These are phyloP conservation scores for Eulacestoma nigropectus DNA, from an alignment of 2,113 vertebrate species.

Conservation along the genomic window DNA sequence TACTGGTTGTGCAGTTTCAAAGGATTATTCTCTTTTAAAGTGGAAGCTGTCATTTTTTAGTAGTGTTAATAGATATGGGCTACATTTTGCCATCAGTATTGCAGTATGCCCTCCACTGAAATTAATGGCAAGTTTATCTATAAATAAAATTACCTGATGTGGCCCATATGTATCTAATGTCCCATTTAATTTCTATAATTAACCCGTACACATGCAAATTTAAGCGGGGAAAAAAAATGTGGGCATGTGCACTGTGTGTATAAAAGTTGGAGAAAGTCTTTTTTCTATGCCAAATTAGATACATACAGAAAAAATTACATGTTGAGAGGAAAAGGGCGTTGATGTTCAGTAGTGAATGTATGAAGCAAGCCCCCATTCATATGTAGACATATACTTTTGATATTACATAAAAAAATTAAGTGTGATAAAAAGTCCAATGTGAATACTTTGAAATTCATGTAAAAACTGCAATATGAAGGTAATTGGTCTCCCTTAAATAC, in stretches of 20 bases:
- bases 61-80: constrained; percentile 20
- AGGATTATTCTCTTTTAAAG: constrained; percentile 37
- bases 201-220: constrained; percentile 46
- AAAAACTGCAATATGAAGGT: constrained; percentile 73
- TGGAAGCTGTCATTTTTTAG: background rate
- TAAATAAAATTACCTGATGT: background rate
- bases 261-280: background rate
- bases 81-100: background rate
- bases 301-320: constrained; percentile 41
- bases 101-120: background rate
- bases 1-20: constrained; percentile 44
- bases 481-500: constrained; percentile 70
- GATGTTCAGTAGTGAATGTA: constrained; percentile 23
- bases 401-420: constrained; percentile 55
- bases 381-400: constrained; percentile 52
- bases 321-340: constrained; percentile 63
- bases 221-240: constrained; percentile 31
- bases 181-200: constrained; percentile 8
- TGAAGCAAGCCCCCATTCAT: constrained; percentile 62
- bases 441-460: constrained; percentile 65
- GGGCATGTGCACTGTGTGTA: background rate
- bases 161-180: background rate
- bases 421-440: constrained; percentile 60
- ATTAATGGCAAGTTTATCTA: background rate
- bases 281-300: background rate